phyloP scores from a whole-genome alignment of 2,888 invertebrate genomes.

The Disparrhopalites patrizii region DNA sequence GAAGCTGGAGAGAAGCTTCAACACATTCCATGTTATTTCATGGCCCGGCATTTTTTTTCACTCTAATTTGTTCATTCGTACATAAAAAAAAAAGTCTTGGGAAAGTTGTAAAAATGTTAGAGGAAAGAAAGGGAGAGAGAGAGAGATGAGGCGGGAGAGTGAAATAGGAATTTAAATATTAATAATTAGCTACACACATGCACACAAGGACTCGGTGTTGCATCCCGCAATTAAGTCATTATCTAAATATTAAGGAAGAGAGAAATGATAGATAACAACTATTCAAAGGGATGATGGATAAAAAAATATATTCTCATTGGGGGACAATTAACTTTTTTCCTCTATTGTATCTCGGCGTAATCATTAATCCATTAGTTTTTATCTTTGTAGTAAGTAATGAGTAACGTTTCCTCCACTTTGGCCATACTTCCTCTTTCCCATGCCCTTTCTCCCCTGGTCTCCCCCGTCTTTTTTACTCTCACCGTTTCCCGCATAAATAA shows the following conservation, averaged over 20 bases:
- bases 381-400: too few relatives aligned
- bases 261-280: conserved; percentile 1
- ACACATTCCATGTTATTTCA: too few relatives aligned
- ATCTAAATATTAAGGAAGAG: conserved; percentile 16
- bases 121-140: background rate
- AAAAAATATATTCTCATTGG: conserved; percentile 22
- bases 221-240: conserved; percentile 28
- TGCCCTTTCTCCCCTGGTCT: too few relatives aligned
- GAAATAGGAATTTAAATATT: conserved; percentile 30
- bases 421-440: too few relatives aligned
- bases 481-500: too few relatives aligned
- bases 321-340: conserved; percentile 16
- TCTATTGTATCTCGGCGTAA: too few relatives aligned
- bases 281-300: background rate
- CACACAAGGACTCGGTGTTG: too few relatives aligned
- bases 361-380: too few relatives aligned
- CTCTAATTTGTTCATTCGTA: background rate
- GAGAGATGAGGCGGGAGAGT: conserved; percentile 8
- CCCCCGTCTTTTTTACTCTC: too few relatives aligned
- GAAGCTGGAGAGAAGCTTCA: too few relatives aligned
- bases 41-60: conserved; percentile 12
- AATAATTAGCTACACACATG: conserved; percentile 16
- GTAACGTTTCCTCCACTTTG: too few relatives aligned
- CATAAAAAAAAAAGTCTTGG: too few relatives aligned
- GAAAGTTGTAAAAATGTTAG: background rate